Conservation (phyloP, 1,140 invertebrate species). For the Ips nitidus region DNA sequence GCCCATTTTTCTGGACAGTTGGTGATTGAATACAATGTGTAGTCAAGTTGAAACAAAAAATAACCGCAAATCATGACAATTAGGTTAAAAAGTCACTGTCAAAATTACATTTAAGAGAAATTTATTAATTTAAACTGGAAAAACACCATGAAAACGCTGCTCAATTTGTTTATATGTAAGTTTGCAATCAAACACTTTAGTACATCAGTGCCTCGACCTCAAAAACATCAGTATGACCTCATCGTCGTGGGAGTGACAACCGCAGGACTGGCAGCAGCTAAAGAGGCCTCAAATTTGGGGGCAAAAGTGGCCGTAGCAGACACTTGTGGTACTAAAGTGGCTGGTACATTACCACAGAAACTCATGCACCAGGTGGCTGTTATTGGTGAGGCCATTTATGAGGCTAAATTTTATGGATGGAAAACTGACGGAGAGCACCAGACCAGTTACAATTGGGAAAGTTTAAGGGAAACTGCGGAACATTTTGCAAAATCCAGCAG, state of each 20-base stretch:
- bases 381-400: slow-evolving; percentile 78
- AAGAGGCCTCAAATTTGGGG: slow-evolving; percentile 83
- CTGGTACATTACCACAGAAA: slow-evolving; percentile 65
- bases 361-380: slow-evolving; percentile 94
- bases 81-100: neutral
- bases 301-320: slow-evolving; percentile 93
- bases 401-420: slow-evolving; percentile 81
- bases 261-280: slow-evolving; percentile 89
- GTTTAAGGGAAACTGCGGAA: slow-evolving; percentile 77
- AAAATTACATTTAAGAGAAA: neutral
- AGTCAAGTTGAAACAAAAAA: neutral
- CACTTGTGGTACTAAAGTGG: slow-evolving; percentile 87
- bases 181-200: neutral
- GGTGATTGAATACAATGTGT: too few species aligned
- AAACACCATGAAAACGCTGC: neutral
- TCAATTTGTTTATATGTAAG: too few species aligned
- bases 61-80: neutral
- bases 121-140: neutral
- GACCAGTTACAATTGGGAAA: slow-evolving; percentile 72
- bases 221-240: slow-evolving; percentile 73
- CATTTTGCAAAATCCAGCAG: slow-evolving; percentile 81
- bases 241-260: slow-evolving; percentile 95
- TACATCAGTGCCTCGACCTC: neutral
- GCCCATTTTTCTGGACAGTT: too few species aligned
- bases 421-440: slow-evolving; percentile 60